Evolutionary conservation across 1,140 invertebrate genomes (phyloP).

Genomic region (Himalopsyche phryganea): DNA sequence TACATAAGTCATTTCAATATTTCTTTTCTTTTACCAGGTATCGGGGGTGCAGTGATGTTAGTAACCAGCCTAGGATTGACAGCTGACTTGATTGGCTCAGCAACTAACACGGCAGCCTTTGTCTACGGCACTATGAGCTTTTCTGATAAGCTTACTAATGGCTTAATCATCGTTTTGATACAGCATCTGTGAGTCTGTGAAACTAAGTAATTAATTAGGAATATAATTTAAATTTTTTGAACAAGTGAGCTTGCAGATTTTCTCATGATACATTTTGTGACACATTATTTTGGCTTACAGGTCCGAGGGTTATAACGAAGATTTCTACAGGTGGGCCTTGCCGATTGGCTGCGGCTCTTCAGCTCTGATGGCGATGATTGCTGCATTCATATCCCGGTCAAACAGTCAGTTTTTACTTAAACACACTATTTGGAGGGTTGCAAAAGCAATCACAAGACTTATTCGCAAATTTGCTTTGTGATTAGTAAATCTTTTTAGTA

Average conservation of each 20-base stretch:
- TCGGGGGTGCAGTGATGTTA: conserved; percentile 78
- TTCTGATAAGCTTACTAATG: conserved; percentile 87
- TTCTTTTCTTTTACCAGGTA: conserved; percentile 53
- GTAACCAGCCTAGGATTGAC: conserved; percentile 87
- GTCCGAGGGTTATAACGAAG: conserved; percentile 11
- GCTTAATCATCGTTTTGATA: conserved; percentile 78
- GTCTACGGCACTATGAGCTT: conserved; percentile 98
- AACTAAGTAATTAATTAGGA: not conserved
- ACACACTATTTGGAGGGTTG: no score
- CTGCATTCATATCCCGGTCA: not conserved
- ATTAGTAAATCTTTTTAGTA: no score
- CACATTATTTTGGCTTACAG: conserved; percentile 11
- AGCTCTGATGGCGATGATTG: conserved; percentile 15
- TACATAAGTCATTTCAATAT: no score
- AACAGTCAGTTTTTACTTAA: no score
- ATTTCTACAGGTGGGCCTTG: conserved; percentile 29
- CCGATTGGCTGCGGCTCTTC: conserved; percentile 23
- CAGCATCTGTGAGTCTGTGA: conserved; percentile 58
- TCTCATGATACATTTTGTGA: not conserved
- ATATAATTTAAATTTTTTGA: not conserved
- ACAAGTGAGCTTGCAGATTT: not conserved
- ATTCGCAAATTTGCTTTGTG: no score
- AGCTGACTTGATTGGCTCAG: conserved; percentile 84
- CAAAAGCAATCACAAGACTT: no score
- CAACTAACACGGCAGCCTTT: conserved; percentile 85